Percentiles rank a stretch among this genome's conserved stretches.
Conservation (phyloP, 2,888 invertebrate species). For the Archips xylosteana region DNA sequence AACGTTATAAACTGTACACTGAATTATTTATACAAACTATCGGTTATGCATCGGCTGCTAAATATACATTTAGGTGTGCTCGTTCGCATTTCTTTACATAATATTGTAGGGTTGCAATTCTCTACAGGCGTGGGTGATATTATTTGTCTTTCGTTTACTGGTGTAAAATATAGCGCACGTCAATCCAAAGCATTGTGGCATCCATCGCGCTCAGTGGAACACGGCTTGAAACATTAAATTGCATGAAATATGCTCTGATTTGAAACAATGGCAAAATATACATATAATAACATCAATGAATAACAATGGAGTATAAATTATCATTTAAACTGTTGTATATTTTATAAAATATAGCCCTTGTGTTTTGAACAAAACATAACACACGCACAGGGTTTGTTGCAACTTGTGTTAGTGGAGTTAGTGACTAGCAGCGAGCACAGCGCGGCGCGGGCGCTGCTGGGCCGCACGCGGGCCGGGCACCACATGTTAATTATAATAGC, state of each 20-base stretch:
- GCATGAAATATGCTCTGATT: constrained; percentile 86
- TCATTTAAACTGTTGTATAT: constrained; percentile 85
- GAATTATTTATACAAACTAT: constrained; percentile 33
- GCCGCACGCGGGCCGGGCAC: neutral
- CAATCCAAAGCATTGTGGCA: neutral
- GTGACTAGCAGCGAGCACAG: neutral
- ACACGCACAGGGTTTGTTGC: constrained; percentile 66
- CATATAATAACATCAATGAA: constrained; percentile 86
- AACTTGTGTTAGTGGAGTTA: constrained; percentile 58
- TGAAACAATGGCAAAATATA: constrained; percentile 86
- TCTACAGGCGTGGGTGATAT: constrained; percentile 1
- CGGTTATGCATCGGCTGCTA: constrained; percentile 34
- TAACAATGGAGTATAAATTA: constrained; percentile 86
- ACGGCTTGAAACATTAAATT: constrained; percentile 77
- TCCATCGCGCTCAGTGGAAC: constrained; percentile 55
- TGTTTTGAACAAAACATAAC: constrained; percentile 68
- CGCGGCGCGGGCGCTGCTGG: neutral
- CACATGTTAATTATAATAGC: no score
- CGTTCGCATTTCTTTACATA: constrained; percentile 17
- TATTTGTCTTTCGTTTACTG: neutral
- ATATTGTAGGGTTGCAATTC: constrained; percentile 9
- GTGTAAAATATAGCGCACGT: neutral
- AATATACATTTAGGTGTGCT: constrained; percentile 22
- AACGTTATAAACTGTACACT: constrained; percentile 38
- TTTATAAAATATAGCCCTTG: constrained; percentile 83